Percentiles rank a stretch among this genome's conserved stretches.
These are phyloP conservation scores for Orius laevigatus DNA, from an alignment of 1,140 invertebrate species.

Conservation along the genomic window DNA sequence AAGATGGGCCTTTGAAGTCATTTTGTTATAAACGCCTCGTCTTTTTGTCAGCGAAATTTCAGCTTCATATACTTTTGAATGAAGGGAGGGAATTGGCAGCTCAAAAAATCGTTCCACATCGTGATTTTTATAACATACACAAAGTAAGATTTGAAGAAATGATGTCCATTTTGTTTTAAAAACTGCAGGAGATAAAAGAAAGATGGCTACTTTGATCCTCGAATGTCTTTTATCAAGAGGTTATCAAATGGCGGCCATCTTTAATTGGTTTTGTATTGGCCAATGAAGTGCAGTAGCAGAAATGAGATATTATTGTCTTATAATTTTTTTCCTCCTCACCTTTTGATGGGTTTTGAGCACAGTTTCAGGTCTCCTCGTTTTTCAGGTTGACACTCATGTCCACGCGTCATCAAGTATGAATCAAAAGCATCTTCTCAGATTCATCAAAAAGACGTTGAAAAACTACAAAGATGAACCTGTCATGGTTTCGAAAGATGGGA, in stretches of 20 bases:
- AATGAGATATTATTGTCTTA: no score
- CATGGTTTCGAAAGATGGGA: constrained; percentile 46
- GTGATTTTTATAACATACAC: constrained; percentile 98
- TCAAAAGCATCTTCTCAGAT: constrained; percentile 94
- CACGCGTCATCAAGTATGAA: constrained; percentile 99
- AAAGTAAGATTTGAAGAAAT: constrained; percentile 41
- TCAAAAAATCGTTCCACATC: constrained; percentile 92
- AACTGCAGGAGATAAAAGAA: background rate
- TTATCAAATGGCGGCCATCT: no score
- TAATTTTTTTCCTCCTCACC: no score
- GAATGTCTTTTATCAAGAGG: no score
- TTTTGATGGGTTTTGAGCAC: no score
- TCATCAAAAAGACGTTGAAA: constrained; percentile 96
- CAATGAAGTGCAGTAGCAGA: no score
- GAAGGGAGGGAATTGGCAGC: constrained; percentile 88
- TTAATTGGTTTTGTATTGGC: no score
- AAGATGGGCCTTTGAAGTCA: constrained; percentile 92
- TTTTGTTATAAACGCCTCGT: constrained; percentile 91
- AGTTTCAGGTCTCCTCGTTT: no score
- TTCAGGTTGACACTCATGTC: constrained; percentile 96
- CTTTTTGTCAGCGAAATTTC: constrained; percentile 92
- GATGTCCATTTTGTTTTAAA: background rate
- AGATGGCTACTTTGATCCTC: background rate
- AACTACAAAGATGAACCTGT: constrained; percentile 77
- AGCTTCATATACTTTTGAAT: constrained; percentile 90